Percentiles rank a stretch among this genome's conserved stretches.
These are phyloP conservation scores for Synergus japonicus DNA, from an alignment of 2,888 invertebrate species.

Conservation along the genomic window DNA sequence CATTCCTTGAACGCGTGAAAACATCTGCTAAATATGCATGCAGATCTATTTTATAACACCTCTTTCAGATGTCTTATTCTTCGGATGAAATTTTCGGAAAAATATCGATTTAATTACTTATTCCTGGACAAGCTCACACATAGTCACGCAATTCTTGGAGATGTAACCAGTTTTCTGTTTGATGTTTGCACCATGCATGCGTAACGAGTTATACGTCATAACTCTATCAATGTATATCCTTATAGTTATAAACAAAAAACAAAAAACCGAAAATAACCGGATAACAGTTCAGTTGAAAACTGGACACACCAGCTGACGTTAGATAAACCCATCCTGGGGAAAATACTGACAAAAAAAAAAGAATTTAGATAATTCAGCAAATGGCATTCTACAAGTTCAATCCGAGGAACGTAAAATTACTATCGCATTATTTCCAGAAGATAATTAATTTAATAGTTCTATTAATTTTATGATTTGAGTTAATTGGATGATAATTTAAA, in stretches of 20 bases:
- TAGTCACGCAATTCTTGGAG: slow-evolving; percentile 30
- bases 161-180: slow-evolving; percentile 55
- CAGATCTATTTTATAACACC: slow-evolving; percentile 1
- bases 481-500: no score
- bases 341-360: slow-evolving; percentile 1
- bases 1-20: neutral
- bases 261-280: slow-evolving; percentile 28
- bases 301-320: slow-evolving; percentile 4
- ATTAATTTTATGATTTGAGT: no score
- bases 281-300: slow-evolving; percentile 43
- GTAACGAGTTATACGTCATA: slow-evolving; percentile 69
- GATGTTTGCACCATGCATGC: slow-evolving; percentile 68
- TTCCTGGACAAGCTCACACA: neutral
- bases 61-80: neutral
- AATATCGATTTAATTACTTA: slow-evolving; percentile 28
- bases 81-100: neutral
- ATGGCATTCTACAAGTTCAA: slow-evolving; percentile 25
- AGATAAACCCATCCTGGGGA: slow-evolving; percentile 24
- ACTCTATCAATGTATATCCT: slow-evolving; percentile 56
- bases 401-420: slow-evolving; percentile 19
- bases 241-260: neutral
- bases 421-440: neutral
- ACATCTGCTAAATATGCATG: slow-evolving; percentile 12
- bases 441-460: slow-evolving; percentile 11
- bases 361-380: slow-evolving; percentile 2